Evolutionary conservation across 2,113 vertebrate species (phyloP), one percentile per base, ranked within the genome.

Genomic region (Plectropomus leopardus): DNA sequence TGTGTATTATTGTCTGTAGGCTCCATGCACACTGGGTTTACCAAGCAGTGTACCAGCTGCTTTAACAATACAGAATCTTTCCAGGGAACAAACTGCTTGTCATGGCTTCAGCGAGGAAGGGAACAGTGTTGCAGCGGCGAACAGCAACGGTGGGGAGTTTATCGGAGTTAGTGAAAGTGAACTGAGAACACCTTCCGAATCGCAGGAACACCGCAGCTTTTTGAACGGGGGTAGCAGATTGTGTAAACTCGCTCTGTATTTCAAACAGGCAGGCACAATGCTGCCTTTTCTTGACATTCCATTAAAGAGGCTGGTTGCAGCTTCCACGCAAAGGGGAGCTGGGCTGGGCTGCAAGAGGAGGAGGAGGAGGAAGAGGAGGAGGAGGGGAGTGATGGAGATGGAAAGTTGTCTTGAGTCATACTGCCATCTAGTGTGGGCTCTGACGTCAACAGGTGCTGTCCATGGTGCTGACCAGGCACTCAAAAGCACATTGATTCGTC

Each of bases 381-480:
- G 68, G 57, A 36, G 34, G 15, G 48, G 57, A 3, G 9, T 36
- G 60, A n/a, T 28, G 11, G 28, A 42, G 28, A 15, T 7, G 5
- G 7, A 60, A 7, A 26, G 17, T 78, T 89, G 65, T 69, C 71
- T 90, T 90, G 71, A 89, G 80, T 88, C 86, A 91, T 61, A 95
- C 84, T 95, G 94, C 94, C 95, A 94, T 93, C 95, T 95, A 92
- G 88, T 92, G 95, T 73, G 51, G 10, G 36, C 9, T 48, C 11
- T 24, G 5, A 26, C 28, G 51, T 44, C 74, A 84, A 81, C 75
- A 80, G 69, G 80, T 55, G 74, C 68, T 57, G 42, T 67, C 65
- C 80, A 40, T 64, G 73, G 75, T 72, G 26, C 65, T 80, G 83
- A 83, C 4, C 21, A 60, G 30, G 7, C 53, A 75, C 48, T 40